Base-by-base conservation (phyloP, 2,888 invertebrate species). In the Fragum whitleyi region DNA sequence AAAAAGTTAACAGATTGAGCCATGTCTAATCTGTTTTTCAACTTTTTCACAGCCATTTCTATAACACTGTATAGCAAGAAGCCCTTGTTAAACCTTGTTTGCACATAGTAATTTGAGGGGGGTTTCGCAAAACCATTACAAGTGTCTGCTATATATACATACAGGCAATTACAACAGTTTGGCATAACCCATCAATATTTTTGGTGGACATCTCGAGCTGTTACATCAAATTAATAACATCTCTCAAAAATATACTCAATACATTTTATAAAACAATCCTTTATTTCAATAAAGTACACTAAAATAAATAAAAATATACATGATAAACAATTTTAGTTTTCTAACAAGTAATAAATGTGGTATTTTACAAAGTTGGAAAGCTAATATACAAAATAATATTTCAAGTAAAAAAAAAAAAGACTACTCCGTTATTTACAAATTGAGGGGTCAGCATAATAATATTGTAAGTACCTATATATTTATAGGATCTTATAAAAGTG, bases 181-280 rank as follows among this genome's bases (percentile, higher is more conserved):
- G 3, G 5, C 32, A 36, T 36, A 36, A 36, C 32, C 32, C 32
- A 36, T 36, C 9, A 36, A 36, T 23, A 26, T 57, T n/a, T 23
- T 26, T 9, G 26, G 21, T 23, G 57, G 57, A 57, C n/a, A 26
- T 23, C 23, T 57, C 11, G 57, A 57, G 26, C 47, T 47, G 47
- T 47, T n/a, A 47, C n/a, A 47, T 47, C n/a, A 21, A n/a, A 9
- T 61, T 19, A 3, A 61, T 32, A 61, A 61, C 61, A 61, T 32
- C 32, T 29, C 61, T 26, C 21, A 26, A 67, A 67, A 67, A 42
- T 62, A 70, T 70, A 29, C 14, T 28, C 3, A 55, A 53, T 70
- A 32, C 53, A 70, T 53, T 14, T 21, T 74, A 74, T 65, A 69
- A 68, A 81, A 81, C 81, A 81, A 29, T 81, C 81, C 81, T 69